Evolutionary conservation across 1,140 invertebrate genomes (phyloP), one percentile per base, ranked within the genome.

Genomic region (Musca vetustissima): DNA sequence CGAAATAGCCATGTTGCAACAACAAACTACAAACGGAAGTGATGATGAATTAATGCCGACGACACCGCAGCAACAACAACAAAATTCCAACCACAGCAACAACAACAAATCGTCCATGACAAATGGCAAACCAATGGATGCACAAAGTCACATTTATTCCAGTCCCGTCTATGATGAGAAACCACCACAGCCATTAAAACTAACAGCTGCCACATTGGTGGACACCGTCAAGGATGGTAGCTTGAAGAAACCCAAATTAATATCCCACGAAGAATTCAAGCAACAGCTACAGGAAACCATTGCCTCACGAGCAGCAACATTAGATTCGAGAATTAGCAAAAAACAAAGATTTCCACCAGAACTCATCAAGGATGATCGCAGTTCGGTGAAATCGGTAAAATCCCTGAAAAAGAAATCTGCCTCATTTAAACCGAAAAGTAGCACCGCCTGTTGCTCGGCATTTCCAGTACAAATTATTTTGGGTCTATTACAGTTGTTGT

Each of bases 111-210:
- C 52, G 11, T 43, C 57, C 25, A 55, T 24, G 24, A 55, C 53
- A 22, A 55, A 9, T 49, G 67, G 11, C 78, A 74, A 77, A 24
- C 69, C 71, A 19, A 36, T 72, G 47, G 78, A 80, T 75, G 75
- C 75, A 65, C 78, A 80, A 64, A 81, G 77, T 76, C 79, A 80
- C 66, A 81, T 81, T 17, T 81, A 81, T 72, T 78, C 77, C 53
- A 81, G 79, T 76, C 79, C 79, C 25, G 79, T 80, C 3, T 81
- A 81, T 36, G 78, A 80, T 70, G 72, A 80, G 55, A 80, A 79
- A 61, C 78, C 76, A 14, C 48, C 67, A 61, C 25, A 65, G 21
- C 59, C 75, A 0, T 7, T 80, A 11, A 80, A 78, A 24, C 64
- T 77, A 15, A 73, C 73, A 1, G 72, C 73, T 28, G 73, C 72